Evolutionary conservation across 1,140 invertebrate species (phyloP).

Genomic region (Trypoxylus dichotomus): DNA sequence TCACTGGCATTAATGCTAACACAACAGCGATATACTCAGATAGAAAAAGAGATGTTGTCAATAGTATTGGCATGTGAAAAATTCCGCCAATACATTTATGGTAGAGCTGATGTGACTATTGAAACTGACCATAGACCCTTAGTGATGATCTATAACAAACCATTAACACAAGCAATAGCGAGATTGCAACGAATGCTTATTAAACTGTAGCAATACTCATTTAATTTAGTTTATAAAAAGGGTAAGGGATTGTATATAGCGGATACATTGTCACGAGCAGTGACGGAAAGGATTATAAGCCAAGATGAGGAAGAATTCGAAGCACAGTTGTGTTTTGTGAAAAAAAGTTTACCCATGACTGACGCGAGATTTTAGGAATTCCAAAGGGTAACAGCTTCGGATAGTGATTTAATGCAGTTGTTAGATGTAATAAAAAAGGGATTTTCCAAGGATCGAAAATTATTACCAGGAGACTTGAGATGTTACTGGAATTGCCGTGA

Average conservation of each 20-base stretch:
- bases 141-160: neutral
- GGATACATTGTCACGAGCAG: neutral
- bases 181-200: neutral
- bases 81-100: neutral
- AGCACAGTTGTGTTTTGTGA: too few species aligned
- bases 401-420: too few species aligned
- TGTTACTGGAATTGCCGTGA: too few species aligned
- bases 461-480: too few species aligned
- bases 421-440: too few species aligned
- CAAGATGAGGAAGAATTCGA: too few species aligned
- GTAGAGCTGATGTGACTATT: neutral
- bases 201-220: neutral
- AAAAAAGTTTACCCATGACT: too few species aligned
- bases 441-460: too few species aligned
- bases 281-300: too few species aligned
- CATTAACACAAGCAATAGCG: neutral
- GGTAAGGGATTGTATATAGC: neutral
- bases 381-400: too few species aligned
- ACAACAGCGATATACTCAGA: constrained; percentile 8
- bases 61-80: neutral
- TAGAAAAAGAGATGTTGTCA: constrained; percentile 17
- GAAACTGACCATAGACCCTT: neutral
- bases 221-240: neutral
- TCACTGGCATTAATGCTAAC: constrained; percentile 11
- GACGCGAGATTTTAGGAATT: too few species aligned